Evolutionary conservation across 1,140 invertebrate species (phyloP), one percentile per base, ranked within the genome.

Genomic region (Mercenaria mercenaria): DNA sequence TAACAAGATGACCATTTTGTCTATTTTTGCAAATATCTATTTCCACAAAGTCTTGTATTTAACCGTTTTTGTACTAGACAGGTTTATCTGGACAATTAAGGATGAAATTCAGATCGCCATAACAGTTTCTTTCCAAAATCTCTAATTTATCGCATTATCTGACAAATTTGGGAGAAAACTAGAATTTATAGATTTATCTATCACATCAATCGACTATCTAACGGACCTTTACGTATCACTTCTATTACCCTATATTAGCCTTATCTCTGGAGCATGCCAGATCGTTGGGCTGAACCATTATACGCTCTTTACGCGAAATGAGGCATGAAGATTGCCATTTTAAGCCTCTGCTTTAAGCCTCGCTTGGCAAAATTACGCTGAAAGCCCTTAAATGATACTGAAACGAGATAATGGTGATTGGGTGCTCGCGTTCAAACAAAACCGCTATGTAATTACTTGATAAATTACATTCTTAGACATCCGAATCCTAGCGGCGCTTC

Each of bases 371-470:
- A 88, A 88, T 88, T 81, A 88, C 86, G 76, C 41, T 81, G 86
- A 88, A 88, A 88, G 86, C 86, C 77, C 47, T 50, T 88, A 81
- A 88, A 88, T 79, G 86, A 88, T 88, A 88, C 86, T 88, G 64
- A 41, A 88, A 88, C 52, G 59, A 88, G 86, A 80, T 88, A 88
- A 88, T 88, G 64, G 61, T 61, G 77, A 81, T 79, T 79, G 86
- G 59, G 43, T 39, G 59, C 59, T 29, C 56, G 47, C 86, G 86
- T 80, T 88, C 86, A 88, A 88, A 88, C 86, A 88, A 81, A 88
- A 88, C 86, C 77, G 61, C 86, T 56, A 88, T 88, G 77, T 88
- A 88, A 88, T 88, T 88, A 88, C 86, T 88, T 88, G 86, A 88
- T 88, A 79, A 88, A 88, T 88, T 88, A 56, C 77, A 88, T 88